Evolutionary conservation across 1,140 invertebrate genomes (phyloP), one percentile per base, ranked within the genome.

Genomic region (Caenorhabditis briggsae): DNA sequence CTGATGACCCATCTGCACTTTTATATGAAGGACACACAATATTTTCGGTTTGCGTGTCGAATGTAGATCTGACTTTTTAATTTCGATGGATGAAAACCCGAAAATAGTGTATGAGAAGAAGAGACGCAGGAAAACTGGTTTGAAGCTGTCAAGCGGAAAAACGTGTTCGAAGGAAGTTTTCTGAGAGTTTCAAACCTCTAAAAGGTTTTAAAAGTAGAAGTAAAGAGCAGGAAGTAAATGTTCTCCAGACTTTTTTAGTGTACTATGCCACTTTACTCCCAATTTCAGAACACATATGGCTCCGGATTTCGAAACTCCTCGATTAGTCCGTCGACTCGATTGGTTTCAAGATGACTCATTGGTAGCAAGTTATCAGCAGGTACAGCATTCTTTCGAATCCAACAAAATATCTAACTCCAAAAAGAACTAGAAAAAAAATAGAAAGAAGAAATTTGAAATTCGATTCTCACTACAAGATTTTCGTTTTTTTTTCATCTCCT

Each of bases 281-380:
- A 33, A 78, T 50, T 78, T 78, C 70, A 78, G 70, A 78, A 88
- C 88, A 25, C 88, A 88, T 46, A 88, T 88, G 88, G 88, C 88
- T 6, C 88, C 88, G 12, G 88, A 88, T 82, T 88, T 88, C 82
- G 86, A 88, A 56, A 86, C 86, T 23, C 88, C 88, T 12, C 88
- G 89, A 85, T 65, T 88, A 16, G 84, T 88, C 2, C 61, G 88
- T 18, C 33, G 88, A 55, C 83, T 88, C 1, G 88, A 88, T 53
- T 88, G 88, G 88, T 88, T 88, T 58, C 86, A 88, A 43, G 86
- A 88, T 64, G 86, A 88, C 23, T 53, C 86, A 43, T 50, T 87
- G 2, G 84, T 88, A 11, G 88, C 88, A 14, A 88, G 86, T 55
- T 88, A 84, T 85, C 86, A 84, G 48, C 86, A 88, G 88, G 88